phyloP scores from a whole-genome alignment of 2,113 vertebrate genomes.

The Mus pahari region DNA sequence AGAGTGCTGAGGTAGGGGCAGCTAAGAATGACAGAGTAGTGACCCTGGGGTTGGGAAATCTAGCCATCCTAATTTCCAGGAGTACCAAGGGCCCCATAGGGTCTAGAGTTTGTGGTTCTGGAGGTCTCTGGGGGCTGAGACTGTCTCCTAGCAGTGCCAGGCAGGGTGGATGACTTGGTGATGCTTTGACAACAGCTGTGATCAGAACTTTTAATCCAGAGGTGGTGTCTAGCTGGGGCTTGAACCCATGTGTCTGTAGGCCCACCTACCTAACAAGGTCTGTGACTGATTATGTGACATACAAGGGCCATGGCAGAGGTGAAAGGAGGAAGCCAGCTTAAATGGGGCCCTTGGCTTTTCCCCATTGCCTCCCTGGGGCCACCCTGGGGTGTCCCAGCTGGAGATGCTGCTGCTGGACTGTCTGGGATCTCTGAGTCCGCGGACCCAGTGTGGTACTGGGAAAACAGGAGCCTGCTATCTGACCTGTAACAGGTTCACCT shows the following conservation, averaged over 20 bases:
- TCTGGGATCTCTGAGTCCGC: background rate
- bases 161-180: no score
- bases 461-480: background rate
- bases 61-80: background rate
- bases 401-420: no score
- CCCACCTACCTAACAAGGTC: background rate
- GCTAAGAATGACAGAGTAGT: background rate
- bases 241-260: accelerated
- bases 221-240: background rate
- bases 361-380: background rate
- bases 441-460: accelerated
- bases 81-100: background rate
- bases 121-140: background rate
- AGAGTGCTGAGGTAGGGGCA: background rate
- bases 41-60: background rate
- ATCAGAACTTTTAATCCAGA: background rate
- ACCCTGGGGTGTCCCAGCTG: background rate
- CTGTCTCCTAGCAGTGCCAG: background rate
- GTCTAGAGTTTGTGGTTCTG: background rate
- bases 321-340: background rate
- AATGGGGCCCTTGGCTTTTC: no score
- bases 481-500: background rate
- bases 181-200: no score
- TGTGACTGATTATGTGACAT: background rate
- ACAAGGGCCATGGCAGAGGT: accelerated